These are phyloP conservation scores for Cryptosula pallasiana DNA, from an alignment of 2,888 invertebrate species.

Conservation along the genomic window DNA sequence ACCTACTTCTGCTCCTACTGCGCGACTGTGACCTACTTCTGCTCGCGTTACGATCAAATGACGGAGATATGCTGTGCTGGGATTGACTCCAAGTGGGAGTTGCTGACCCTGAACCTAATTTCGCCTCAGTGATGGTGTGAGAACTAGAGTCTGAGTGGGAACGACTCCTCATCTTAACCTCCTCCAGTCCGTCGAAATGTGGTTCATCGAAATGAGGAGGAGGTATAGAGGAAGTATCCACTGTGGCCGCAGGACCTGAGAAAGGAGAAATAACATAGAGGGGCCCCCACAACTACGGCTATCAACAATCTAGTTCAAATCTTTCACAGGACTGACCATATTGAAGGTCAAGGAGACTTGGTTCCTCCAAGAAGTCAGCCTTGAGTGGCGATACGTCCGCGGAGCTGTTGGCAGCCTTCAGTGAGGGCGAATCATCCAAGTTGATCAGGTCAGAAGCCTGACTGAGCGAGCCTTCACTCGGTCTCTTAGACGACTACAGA, in stretches of 20 bases:
- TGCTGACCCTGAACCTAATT: neutral
- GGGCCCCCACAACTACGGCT: no score
- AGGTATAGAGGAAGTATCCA: no score
- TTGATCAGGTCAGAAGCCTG: neutral
- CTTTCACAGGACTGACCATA: no score
- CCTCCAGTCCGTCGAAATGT: no score
- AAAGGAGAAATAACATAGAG: no score
- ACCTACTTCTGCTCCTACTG: neutral
- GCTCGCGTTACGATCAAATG: no score
- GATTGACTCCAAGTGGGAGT: neutral
- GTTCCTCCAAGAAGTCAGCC: neutral
- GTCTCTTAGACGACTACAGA: neutral
- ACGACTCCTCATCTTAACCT: slow-evolving; percentile 6
- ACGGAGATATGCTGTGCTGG: no score
- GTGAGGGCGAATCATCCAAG: neutral
- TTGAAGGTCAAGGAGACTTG: slow-evolving; percentile 1
- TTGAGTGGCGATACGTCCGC: neutral
- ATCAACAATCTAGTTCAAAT: no score
- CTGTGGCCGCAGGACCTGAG: no score
- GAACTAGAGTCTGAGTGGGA: neutral
- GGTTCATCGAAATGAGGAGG: no score
- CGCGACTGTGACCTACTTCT: neutral
- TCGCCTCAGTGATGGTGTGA: slow-evolving; percentile 8
- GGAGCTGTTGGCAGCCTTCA: neutral
- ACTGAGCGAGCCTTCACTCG: neutral